Evolutionary conservation across 2,888 invertebrate species (phyloP).

Genomic region (Parnassius orleans): DNA sequence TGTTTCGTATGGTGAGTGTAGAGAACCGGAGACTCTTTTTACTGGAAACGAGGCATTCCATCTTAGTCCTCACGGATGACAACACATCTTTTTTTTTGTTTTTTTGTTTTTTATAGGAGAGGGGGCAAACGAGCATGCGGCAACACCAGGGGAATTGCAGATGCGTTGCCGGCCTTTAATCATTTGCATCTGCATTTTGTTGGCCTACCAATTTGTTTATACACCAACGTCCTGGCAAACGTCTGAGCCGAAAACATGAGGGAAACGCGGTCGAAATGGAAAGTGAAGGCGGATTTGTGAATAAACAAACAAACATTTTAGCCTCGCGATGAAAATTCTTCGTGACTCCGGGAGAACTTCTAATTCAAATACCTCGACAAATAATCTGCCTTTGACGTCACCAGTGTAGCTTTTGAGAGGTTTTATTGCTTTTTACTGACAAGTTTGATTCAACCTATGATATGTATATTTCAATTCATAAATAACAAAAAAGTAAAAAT

Average conservation of each 20-base stretch:
- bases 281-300: conserved; percentile 52
- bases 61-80: too few species aligned
- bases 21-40: too few species aligned
- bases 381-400: conserved; percentile 27
- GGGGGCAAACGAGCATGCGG: too few species aligned
- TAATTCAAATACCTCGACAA: conserved; percentile 37
- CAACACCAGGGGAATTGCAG: too few species aligned
- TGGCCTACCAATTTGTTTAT: conserved; percentile 73
- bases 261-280: conserved; percentile 52
- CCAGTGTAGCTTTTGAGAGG: not conserved
- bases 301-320: conserved; percentile 56
- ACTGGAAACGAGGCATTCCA: too few species aligned
- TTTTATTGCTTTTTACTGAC: conserved; percentile 13
- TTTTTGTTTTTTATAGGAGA: too few species aligned
- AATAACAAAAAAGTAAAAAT: too few species aligned
- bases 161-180: too few species aligned
- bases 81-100: too few species aligned
- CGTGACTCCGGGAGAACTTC: conserved; percentile 39
- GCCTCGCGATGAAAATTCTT: conserved; percentile 47
- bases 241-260: conserved; percentile 54
- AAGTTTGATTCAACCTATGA: not conserved
- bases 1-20: too few species aligned
- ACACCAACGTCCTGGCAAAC: conserved; percentile 42
- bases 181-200: too few species aligned
- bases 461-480: too few species aligned